Evolutionary conservation across 2,113 vertebrate genomes (phyloP), one percentile per base, ranked within the genome.

Genomic region (Spea multiplicata): DNA sequence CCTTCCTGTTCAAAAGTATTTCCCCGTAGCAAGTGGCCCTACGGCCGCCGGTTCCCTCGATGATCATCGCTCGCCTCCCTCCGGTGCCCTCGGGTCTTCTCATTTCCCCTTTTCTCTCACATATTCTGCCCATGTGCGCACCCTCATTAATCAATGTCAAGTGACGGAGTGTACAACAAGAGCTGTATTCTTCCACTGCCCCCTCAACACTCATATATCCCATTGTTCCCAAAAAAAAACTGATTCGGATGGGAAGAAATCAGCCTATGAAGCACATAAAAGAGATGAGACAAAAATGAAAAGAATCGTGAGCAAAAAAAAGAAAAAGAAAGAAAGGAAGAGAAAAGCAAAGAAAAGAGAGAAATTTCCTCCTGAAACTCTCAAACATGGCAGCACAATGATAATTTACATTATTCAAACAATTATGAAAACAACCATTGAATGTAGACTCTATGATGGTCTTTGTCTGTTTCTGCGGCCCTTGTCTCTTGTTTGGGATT

Each of bases 61-160:
- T 86, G 90, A 91, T 90, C 87, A 85, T 88, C 83, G 88, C 88
- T 89, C 90, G 90, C 89, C 89, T 92, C 90, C 89, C 88, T 86
- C 74, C 83, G 86, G 88, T 91, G 92, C 92, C 92, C 91, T 91
- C 86, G 86, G 92, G 90, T 91, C 91, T 90, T 91, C 91, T 76
- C 84, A 86, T 89, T 86, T 90, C 89, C 91, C 91, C 90, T 90
- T 87, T 86, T 88, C 88, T 87, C 90, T 92, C 91, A 92, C 89
- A 88, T 87, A 95, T 95, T 95, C 94, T 92, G 88, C 88, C 93
- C 92, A 92, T 93, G 93, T 94, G 91, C 87, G 87, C 92, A 90
- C 88, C 90, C 93, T 95, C 94, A 94, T 96, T 95, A 96, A 96
- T 96, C 94, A 95, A 94, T 86, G 93, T 95, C 94, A 95, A 85